Base-by-base conservation (phyloP, 2,888 invertebrate genomes). In the Caenorhabditis sp. region DNA sequence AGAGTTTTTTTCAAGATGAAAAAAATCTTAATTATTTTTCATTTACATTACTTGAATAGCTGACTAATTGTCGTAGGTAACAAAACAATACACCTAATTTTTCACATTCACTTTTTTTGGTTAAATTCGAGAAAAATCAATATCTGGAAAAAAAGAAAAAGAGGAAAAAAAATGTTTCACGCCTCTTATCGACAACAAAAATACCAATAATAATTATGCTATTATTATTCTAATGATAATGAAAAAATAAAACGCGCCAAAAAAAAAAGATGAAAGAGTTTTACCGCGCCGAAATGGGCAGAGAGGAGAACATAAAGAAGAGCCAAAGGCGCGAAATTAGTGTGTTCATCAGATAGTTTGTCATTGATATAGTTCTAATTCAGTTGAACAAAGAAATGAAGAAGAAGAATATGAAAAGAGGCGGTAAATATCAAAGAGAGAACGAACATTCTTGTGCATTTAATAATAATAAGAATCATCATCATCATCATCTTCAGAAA, bases 361-460 rank as follows among this genome's bases (percentile, higher is more conserved):
- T 43, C 43, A 43, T 43, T 43, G 31, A 31, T 31, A 31, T 31
- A 31, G 5, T 31, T 31, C 14, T 43, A 43, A 43, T 10, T 43
- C 2, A 43, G 5, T 43, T 43, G 43, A 43, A 43, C 36, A 36
- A 10, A 43, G 2, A 14, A 43, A 17, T 43, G 43, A 17, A 17
- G 3, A 17, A 43, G 14, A 31, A n/a, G 27, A 57, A 26, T 27
- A 57, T 49, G 31, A 55, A 53, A 53, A n/a, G n/a, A n/a, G n/a
- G 59, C 65, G 65, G 59, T 65, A 53, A 59, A 65, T 59, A 65
- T 59, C 65, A 62, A 67, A 61, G 61, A 36, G 19, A 23, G 36
- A 31, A 31, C 31, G 10, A n/a, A n/a, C n/a, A n/a, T n/a, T n/a
- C 31, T 31, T 43, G 43, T 43, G 43, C 43, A 43, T 43, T 43